Base-by-base conservation (phyloP, 2,113 vertebrate genomes). In the Urocolius indicus region DNA sequence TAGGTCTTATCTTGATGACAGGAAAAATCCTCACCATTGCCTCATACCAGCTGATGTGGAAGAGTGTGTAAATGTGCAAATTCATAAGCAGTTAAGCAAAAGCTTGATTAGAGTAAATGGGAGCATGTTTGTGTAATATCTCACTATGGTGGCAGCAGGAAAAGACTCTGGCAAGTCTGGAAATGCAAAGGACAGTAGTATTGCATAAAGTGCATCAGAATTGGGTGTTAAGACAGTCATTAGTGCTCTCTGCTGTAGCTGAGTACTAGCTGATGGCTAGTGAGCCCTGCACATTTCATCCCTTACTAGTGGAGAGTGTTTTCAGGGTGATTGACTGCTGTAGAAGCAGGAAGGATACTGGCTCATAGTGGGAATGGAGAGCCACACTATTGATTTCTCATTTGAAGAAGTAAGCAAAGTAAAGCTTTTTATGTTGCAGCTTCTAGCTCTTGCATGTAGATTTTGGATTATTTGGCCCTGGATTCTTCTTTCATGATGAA, bases 11-110 rank as follows among this genome's bases (percentile, higher is more conserved):
- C 54, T 83, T 81, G 46, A 80, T 77, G 43, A 24, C 1, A 0
- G 38, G 10, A 80, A 77, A 23, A 22, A 15, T 32, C 22, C 77
- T 57, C 23, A 10, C 19, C 8, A 4, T 45, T 72, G 38, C 22
- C 32, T 43, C 48, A 7, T 30, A 18, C 0, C 2, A 22, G 13
- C 48, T 84, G 59, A 16, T 10, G 4, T 2, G 34, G 29, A 59
- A 55, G 58, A 48, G 23, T 68, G 46, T 75, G n/a, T 75, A 17
- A 51, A 54, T 62, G 30, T 41, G 23, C 16, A 51, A 11, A 41
- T 41, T 41, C 27, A 41, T 16, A 74, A 23, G 23, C n/a, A 67
- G 5, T 30, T 21, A 76, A 62, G 41, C 38, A 57, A 65, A 41
- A 82, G 43, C 51, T 38, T 36, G 54, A 19, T 58, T 13, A 58